Conservation (phyloP, 2,888 invertebrate genomes). For the Drosophila antonietae region DNA sequence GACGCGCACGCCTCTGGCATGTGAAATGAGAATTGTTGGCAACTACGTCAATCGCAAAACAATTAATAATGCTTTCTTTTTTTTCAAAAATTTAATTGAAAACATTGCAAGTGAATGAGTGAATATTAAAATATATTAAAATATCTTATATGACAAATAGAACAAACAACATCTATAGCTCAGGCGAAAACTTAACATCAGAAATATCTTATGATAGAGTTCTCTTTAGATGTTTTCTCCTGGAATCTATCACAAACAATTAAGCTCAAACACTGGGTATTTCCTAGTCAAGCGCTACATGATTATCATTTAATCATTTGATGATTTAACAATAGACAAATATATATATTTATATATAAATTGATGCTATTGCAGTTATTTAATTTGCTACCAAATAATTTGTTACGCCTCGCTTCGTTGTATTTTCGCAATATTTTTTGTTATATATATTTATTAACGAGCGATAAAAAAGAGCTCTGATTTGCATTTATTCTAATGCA, state of each 20-base stretch:
- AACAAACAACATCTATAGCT: background rate
- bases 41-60: constrained; percentile 41
- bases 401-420: background rate
- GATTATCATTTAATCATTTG: background rate
- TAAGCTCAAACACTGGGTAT: background rate
- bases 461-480: constrained; percentile 21
- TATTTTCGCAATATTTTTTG: background rate
- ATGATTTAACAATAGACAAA: background rate
- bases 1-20: constrained; percentile 37
- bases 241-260: too few relatives aligned
- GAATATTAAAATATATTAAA: background rate
- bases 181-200: too few relatives aligned
- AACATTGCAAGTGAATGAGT: background rate
- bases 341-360: background rate
- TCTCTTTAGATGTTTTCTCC: background rate
- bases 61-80: constrained; percentile 8
- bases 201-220: too few relatives aligned
- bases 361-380: background rate
- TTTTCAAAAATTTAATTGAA: background rate
- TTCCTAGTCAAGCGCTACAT: background rate
- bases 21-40: constrained; percentile 15
- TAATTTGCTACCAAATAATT: constrained; percentile 3
- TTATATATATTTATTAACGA: constrained; percentile 20
- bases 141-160: background rate
- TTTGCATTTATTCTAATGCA: constrained; percentile 8